These are phyloP conservation scores for Scopus umbretta DNA, from an alignment of 2,113 vertebrate species.

Conservation along the genomic window DNA sequence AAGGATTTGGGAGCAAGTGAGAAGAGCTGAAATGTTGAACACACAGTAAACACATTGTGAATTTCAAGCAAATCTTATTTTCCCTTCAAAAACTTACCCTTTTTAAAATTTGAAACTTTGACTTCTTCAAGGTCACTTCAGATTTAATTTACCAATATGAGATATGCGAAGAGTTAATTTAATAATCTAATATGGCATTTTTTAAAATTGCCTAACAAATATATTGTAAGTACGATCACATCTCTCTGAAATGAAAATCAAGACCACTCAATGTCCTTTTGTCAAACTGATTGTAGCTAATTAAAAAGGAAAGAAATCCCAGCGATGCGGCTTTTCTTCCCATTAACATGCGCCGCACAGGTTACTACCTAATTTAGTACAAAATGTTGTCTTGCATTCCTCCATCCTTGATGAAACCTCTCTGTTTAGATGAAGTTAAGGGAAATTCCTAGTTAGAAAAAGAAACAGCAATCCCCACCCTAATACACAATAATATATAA, in stretches of 20 bases:
- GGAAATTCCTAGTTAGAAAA: neutral
- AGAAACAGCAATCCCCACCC: neutral
- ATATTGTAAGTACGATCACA: slow-evolving; percentile 53
- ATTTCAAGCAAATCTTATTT: slow-evolving; percentile 5
- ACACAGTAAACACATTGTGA: neutral
- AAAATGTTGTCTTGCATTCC: neutral
- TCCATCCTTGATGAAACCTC: slow-evolving; percentile 3
- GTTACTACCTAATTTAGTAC: slow-evolving; percentile 24
- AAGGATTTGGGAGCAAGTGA: neutral
- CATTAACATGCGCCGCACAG: slow-evolving; percentile 45
- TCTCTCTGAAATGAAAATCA: slow-evolving; percentile 63
- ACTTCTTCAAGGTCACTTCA: slow-evolving; percentile 52
- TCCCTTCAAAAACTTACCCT: neutral
- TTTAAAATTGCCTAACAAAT: slow-evolving; percentile 36
- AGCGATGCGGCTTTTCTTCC: slow-evolving; percentile 18
- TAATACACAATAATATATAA: neutral
- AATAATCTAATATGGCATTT: slow-evolving; percentile 42
- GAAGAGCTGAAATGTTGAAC: neutral
- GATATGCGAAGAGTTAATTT: slow-evolving; percentile 37
- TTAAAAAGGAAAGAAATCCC: slow-evolving; percentile 62
- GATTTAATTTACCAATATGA: slow-evolving; percentile 24
- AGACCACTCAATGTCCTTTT: slow-evolving; percentile 63
- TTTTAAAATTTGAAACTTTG: slow-evolving; percentile 29
- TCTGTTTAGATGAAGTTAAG: neutral
- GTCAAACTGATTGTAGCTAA: slow-evolving; percentile 67